Evolutionary conservation across 2,113 vertebrate species (phyloP).

Genomic region (Cavia aperea): DNA sequence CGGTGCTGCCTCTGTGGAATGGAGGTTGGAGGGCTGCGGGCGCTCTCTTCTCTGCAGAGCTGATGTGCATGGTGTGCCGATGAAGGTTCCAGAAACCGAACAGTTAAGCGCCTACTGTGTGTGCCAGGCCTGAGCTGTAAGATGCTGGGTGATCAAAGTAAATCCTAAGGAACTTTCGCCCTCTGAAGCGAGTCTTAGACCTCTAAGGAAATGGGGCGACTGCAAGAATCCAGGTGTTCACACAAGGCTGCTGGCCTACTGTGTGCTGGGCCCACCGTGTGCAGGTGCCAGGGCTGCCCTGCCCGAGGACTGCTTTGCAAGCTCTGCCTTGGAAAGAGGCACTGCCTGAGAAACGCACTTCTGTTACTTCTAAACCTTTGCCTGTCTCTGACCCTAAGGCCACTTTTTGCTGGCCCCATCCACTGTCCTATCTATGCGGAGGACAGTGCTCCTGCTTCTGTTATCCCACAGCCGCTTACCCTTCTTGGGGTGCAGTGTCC

Average conservation of each 20-base stretch:
- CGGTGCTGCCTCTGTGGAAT: background rate
- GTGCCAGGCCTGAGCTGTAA: background rate
- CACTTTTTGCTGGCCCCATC: background rate
- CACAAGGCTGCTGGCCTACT: background rate
- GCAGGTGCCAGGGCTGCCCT: background rate
- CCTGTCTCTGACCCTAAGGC: background rate
- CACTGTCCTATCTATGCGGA: background rate
- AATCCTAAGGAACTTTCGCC: background rate
- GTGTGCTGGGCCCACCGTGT: no score
- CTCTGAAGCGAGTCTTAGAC: background rate
- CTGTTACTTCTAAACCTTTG: background rate
- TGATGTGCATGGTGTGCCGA: no score
- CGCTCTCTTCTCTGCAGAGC: background rate
- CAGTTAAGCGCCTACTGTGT: background rate
- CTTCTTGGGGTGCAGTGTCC: background rate
- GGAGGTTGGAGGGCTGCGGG: background rate
- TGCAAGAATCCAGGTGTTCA: background rate
- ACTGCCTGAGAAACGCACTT: accelerated
- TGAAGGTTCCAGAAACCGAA: background rate
- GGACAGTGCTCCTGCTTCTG: background rate
- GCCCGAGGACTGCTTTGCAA: background rate
- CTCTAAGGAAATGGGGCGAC: background rate
- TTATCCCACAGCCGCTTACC: background rate
- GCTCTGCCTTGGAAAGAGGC: background rate
- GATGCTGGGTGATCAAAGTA: no score